Evolutionary conservation across 1,140 invertebrate genomes (phyloP), one percentile per base, ranked within the genome.

Genomic region (Drosophila ercepeae): DNA sequence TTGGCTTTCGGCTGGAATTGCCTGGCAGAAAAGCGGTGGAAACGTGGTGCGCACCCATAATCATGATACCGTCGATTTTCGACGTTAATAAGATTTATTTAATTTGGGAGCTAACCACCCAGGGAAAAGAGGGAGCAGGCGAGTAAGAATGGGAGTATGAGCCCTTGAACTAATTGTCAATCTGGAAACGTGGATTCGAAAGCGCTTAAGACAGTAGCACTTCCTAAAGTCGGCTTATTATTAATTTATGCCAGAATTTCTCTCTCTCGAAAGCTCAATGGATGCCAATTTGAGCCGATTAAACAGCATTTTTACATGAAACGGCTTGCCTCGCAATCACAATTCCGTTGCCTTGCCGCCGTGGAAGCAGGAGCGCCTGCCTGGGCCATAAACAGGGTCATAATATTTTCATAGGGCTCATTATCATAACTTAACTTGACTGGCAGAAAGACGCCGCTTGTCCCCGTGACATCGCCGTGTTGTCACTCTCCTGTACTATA

Each of bases 211-310:
- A 42, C 11, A 25, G 23, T 8, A 69, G 42, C 2, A 55, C 3
- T n/a, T 16, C 25, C 63, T 69, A 32, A 32, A 69, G 65, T 34
- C 7, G 32, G 68, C 48, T 71, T 72, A 52, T 32, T 34, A 60
- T 52, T 71, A 61, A 71, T 61, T 71, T 71, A 71, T 71, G 54
- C 65, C 69, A 18, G 7, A 49, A 39, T 7, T 34, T 44, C 45
- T 7, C 13, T 32, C 9, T 3, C 3, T n/a, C n/a, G n/a, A n/a
- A 9, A 13, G 6, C 23, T 11, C 14, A 45, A 52, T 36, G 46
- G 27, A 49, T 69, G 65, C 29, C 51, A 69, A 69, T 48, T 48
- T 72, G 68, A 73, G 68, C 68, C 69, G 69, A 73, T 72, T 73
- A 72, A 45, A 25, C 21, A 21, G 18, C 21, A 29, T 71, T 51